Percentiles rank a stretch among this genome's conserved stretches.
Conservation (phyloP, 2,113 vertebrate genomes). For the Chinchilla lanigera region DNA sequence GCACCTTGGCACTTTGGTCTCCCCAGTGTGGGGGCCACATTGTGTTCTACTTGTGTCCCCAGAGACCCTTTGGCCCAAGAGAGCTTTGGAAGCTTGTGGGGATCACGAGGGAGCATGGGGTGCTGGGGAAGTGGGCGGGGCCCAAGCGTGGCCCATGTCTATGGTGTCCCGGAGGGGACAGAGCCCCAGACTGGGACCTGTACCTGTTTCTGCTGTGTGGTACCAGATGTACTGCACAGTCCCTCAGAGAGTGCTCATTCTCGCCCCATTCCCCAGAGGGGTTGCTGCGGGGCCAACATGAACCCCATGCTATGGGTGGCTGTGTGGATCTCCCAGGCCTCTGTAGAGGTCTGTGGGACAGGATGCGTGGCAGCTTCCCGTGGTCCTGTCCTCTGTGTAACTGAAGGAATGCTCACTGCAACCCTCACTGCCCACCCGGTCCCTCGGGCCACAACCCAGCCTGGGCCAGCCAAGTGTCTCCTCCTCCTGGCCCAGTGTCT, state of each 20-base stretch:
- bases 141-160: neutral
- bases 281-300: accelerated
- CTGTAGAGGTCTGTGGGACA: neutral
- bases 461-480: neutral
- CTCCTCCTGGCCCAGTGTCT: neutral
- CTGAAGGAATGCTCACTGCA: neutral
- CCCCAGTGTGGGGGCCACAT: accelerated
- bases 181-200: accelerated
- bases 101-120: neutral
- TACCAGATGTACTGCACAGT: accelerated
- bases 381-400: accelerated
- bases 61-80: neutral
- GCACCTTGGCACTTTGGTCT: too few relatives aligned
- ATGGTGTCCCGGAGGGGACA: neutral
- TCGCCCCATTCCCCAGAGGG: neutral
- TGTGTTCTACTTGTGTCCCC: too few relatives aligned
- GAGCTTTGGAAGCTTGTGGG: neutral
- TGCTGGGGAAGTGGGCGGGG: accelerated
- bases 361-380: neutral
- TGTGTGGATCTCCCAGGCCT: neutral
- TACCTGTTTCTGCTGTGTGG: accelerated
- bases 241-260: neutral
- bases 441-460: neutral
- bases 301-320: neutral
- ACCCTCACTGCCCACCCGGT: too few relatives aligned